Evolutionary conservation across 2,113 vertebrate species (phyloP).

Genomic region (Oreochromis aureus): DNA sequence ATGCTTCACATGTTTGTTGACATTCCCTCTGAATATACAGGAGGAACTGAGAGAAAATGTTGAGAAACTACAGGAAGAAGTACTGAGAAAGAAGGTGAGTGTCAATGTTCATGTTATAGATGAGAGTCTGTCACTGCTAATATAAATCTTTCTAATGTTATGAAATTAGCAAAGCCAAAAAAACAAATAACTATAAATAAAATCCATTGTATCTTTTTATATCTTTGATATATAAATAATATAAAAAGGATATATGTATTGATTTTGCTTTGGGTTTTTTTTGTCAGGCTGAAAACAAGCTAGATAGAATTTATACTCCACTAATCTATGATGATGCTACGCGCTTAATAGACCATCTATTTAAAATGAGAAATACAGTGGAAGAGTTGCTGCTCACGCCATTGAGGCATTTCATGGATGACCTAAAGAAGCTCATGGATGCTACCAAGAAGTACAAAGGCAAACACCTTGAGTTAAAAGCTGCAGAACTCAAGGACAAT

Average conservation of each 20-base stretch:
- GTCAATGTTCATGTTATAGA: not conserved
- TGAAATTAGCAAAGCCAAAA: not conserved
- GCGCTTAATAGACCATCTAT: not conserved
- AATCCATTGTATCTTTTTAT: not conserved
- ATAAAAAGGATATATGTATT: not conserved
- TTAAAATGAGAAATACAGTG: not conserved
- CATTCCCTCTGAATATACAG: not conserved
- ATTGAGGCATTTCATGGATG: not conserved
- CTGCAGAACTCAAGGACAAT: not conserved
- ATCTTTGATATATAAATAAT: not conserved
- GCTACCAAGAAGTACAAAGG: not conserved
- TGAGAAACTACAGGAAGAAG: not conserved
- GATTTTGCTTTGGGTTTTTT: not conserved
- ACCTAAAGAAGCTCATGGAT: not conserved
- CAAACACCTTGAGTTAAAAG: not conserved
- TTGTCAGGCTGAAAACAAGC: not conserved
- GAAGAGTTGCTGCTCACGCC: not conserved
- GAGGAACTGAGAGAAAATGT: not conserved
- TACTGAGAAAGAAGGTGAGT: not conserved
- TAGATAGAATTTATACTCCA: rapidly evolving
- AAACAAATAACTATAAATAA: not conserved
- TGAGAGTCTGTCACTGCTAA: not conserved
- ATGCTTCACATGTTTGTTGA: not conserved
- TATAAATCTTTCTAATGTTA: not conserved
- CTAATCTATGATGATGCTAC: not conserved